phyloP scores from a whole-genome alignment of 2,888 invertebrate species.

The Hypolimnas misippus region DNA sequence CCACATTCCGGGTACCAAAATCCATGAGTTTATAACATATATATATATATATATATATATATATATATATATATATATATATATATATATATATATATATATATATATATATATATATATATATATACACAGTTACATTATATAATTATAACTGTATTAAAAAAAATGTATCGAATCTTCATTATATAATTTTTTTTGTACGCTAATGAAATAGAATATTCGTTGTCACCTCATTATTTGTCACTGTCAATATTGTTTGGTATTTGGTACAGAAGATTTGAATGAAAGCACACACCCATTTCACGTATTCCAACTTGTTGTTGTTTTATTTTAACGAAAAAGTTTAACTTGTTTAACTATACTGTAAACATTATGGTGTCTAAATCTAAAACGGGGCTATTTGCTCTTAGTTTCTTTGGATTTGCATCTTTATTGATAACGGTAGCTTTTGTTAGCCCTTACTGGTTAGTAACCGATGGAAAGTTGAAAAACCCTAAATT shows the following conservation, averaged over 20 bases:
- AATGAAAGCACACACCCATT: constrained; percentile 21
- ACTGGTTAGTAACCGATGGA: constrained; percentile 94
- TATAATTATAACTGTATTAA: no score
- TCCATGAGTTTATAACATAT: no score
- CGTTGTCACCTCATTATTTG: no score
- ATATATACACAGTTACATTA: no score
- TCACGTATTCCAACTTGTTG: constrained; percentile 2
- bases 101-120: no score
- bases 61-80: no score
- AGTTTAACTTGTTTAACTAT: background rate
- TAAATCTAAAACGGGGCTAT: constrained; percentile 87
- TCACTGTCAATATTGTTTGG: constrained; percentile 12
- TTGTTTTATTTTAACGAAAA: constrained; percentile 11
- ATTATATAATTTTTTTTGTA: no score
- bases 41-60: no score
- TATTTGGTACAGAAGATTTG: constrained; percentile 3
- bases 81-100: no score
- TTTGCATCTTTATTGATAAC: constrained; percentile 89
- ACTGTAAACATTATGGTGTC: constrained; percentile 67
- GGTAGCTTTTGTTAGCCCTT: constrained; percentile 93
- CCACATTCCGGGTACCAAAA: no score
- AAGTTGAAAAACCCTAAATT: constrained; percentile 90
- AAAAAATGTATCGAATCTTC: no score
- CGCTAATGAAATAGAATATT: no score
- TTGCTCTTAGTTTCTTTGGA: constrained; percentile 86